Evolutionary conservation across 2,888 invertebrate species (phyloP).

Genomic region (Rapana venosa): DNA sequence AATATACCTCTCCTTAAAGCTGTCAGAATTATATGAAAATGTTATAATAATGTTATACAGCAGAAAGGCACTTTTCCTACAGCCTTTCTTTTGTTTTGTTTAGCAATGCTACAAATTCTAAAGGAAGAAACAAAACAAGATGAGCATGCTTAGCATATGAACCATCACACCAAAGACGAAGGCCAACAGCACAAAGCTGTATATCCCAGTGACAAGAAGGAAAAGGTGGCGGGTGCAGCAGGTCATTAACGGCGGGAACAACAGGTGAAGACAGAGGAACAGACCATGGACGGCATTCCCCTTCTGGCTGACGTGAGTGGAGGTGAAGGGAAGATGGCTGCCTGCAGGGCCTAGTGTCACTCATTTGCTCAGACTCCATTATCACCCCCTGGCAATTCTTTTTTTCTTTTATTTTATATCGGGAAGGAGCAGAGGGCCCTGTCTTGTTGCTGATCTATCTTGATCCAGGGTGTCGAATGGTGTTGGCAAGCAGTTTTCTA

Average conservation of each 20-base stretch:
- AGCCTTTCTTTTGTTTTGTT: too few relatives aligned
- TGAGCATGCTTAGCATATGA: too few relatives aligned
- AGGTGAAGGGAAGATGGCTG: slow-evolving; percentile 9
- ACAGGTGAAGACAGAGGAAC: background rate
- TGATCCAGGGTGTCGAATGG: background rate
- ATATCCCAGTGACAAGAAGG: background rate
- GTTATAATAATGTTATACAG: too few relatives aligned
- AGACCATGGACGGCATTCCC: background rate
- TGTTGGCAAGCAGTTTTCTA: background rate
- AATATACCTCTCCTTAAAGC: too few relatives aligned
- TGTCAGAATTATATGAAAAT: too few relatives aligned
- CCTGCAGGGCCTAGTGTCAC: slow-evolving; percentile 6
- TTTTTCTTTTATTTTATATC: background rate
- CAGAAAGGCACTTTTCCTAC: too few relatives aligned
- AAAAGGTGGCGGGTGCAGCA: background rate
- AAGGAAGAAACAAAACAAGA: too few relatives aligned
- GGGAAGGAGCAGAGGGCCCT: background rate
- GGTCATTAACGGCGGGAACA: background rate
- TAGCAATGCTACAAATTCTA: too few relatives aligned
- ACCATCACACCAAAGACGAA: too few relatives aligned
- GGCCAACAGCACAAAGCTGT: too few relatives aligned
- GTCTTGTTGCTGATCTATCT: slow-evolving; percentile 15
- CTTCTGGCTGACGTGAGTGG: background rate
- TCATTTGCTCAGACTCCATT: slow-evolving; percentile 29
- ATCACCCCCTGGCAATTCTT: background rate